Base-by-base conservation (phyloP, 2,113 vertebrate genomes). In the Nematolebias whitei region DNA sequence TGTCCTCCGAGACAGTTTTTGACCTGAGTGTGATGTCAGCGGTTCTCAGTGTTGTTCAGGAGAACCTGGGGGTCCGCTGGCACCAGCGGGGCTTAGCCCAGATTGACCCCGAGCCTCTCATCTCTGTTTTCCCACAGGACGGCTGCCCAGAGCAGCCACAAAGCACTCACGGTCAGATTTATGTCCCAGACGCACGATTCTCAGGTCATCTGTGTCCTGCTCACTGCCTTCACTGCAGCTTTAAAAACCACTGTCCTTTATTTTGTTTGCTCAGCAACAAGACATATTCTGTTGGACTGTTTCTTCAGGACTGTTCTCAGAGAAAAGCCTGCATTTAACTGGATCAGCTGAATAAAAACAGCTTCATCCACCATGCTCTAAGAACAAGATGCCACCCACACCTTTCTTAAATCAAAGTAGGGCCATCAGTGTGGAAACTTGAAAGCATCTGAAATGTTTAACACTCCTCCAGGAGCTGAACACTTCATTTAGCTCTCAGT, bases 81-180 rank as follows among this genome's bases (percentile, higher is more conserved):
- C 87, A 88, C 87, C 89, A 87, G 79, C 62, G 20, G 75, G 82
- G 88, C 88, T 91, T 88, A 90, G 80, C 82, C 67, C 78, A 80
- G 87, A 76, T 87, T 89, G 89, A 91, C 88, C 89, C 61, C 60
- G 15, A 80, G 79, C 57, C 86, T 85, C 80, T 85, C 85, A 79
- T 80, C 82, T 85, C 54, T 8, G 45, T 63, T 68, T 89, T 90
- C 87, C 85, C 87, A 90, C 83, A 87, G 86, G 74, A 82, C 55
- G 62, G 54, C 74, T 57, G 64, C 81, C 77, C 68, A 45, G 82
- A 9, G 19, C 12, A 22, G 68, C 78, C 51, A 56, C 85, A 79
- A 83, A 86, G 71, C 79, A 75, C 73, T 89, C 73, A 60, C 0
- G 11, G 1, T 70, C 86, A 87, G 82, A 88, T 89, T 90, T 90